These are phyloP conservation scores for Strongylocentrotus purpuratus DNA, from an alignment of 35 echinoderm and acorn worm genomes.

Conservation along the genomic window DNA sequence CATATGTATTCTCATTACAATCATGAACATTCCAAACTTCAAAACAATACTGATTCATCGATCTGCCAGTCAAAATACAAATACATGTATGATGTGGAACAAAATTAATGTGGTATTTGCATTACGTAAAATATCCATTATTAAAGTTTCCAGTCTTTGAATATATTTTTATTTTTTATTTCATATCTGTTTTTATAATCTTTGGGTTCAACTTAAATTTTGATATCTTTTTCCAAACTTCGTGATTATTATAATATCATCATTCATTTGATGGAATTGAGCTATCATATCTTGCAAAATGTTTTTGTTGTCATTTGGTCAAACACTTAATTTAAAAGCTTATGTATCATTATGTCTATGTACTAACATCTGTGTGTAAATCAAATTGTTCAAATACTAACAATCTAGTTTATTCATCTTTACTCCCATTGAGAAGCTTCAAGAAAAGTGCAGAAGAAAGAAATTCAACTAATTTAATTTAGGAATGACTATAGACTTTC, in stretches of 20 bases:
- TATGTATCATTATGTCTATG: neutral
- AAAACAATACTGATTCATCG: neutral
- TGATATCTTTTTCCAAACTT: neutral
- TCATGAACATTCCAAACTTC: neutral
- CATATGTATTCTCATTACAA: neutral
- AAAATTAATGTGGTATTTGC: neutral
- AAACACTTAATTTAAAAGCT: neutral
- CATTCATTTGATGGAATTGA: neutral
- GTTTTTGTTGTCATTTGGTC: neutral
- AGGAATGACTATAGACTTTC: too few relatives aligned
- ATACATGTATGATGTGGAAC: neutral
- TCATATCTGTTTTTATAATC: neutral
- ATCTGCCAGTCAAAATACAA: neutral
- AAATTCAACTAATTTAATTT: neutral
- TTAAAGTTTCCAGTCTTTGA: neutral
- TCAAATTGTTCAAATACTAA: conserved; percentile 6
- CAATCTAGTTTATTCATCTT: conserved; percentile 1
- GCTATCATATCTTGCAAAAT: neutral
- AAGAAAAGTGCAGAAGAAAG: neutral
- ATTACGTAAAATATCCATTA: neutral
- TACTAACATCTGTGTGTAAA: neutral
- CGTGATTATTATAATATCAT: neutral
- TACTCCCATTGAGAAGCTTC: neutral
- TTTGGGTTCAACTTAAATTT: neutral
- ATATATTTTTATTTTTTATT: neutral